These are phyloP conservation scores for Pangasianodon hypophthalmus DNA, from an alignment of 2,113 vertebrate species.

Conservation along the genomic window DNA sequence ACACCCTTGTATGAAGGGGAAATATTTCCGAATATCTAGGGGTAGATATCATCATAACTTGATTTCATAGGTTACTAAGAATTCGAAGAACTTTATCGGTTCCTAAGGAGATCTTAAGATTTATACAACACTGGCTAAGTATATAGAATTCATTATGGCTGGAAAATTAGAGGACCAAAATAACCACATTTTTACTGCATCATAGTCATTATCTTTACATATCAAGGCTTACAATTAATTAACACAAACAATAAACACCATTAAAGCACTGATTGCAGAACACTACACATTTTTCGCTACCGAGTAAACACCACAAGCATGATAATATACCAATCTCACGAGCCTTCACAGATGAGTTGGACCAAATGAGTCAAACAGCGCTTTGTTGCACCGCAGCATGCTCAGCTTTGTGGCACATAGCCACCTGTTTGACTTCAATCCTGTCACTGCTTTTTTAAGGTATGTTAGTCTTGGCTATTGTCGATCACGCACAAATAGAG, in stretches of 20 bases:
- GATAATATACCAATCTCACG: conserved; percentile 12
- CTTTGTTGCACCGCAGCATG: not conserved
- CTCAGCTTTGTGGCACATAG: not conserved
- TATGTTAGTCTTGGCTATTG: not conserved
- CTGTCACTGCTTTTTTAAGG: not conserved
- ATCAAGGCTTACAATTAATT: not conserved
- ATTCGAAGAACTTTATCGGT: not conserved
- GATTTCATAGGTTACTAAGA: not conserved
- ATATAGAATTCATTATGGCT: not conserved
- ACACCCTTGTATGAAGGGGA: not conserved
- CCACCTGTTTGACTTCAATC: conserved; percentile 25
- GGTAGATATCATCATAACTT: not conserved
- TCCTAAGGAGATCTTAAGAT: not conserved
- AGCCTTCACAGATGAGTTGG: conserved; percentile 6
- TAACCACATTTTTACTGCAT: not conserved
- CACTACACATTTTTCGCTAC: not conserved
- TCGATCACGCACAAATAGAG: not conserved
- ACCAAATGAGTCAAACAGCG: conserved; percentile 5
- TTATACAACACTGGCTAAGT: not conserved
- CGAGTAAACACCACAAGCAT: conserved; percentile 19
- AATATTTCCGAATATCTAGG: not conserved
- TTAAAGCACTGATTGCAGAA: conserved; percentile 3
- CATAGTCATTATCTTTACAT: not conserved
- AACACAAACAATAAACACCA: not conserved
- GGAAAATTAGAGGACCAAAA: not conserved